Base-by-base conservation (phyloP, 2,113 vertebrate genomes). In the Recurvirostra avosetta region DNA sequence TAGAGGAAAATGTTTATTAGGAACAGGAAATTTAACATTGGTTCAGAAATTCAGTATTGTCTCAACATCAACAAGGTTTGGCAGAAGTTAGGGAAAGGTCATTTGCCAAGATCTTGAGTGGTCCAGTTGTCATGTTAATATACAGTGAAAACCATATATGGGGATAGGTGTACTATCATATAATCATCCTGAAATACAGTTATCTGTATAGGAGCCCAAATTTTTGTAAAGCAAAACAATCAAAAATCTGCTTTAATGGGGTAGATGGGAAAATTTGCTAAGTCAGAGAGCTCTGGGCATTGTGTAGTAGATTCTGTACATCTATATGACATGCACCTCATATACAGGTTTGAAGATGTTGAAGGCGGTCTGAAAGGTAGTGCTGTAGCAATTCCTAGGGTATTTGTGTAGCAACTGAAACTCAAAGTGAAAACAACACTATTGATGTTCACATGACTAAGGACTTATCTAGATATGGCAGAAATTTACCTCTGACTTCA, bases 271-370 rank as follows among this genome's bases (percentile, higher is more conserved):
- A 81, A 74, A 47, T 16, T n/a, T 52, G 19, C 17, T 18, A 70
- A 73, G 26, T 34, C 47, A 62, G 34, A 47, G 15, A 49, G 8
- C 61, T 5, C 4, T 71, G 25, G 8, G 15, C 27, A 30, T 34
- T 22, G 18, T 50, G 29, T 22, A 71, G 8, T 62, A 77, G 6
- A 84, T 74, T 59, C 0, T 3, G 29, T 9, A 40, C 12, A 34
- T 68, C 43, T 67, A 1, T 21, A 10, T 1, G 4, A 36, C 14
- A 8, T 5, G 6, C 5, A 76, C 4, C 5, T 77, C 26, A 20
- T 12, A 41, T 12, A n/a, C 2, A 47, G 4, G 34, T 32, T 79
- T 36, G 21, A 61, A 47, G 56, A 50, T 19, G 4, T 9, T 85
- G 63, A 75, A 84, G 21, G 21, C 8, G 2, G 2, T 62, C 30